Evolutionary conservation across 37 sponge, comb jelly and placozoan genomes (phyloP).

Genomic region (Axinella damicornis): DNA sequence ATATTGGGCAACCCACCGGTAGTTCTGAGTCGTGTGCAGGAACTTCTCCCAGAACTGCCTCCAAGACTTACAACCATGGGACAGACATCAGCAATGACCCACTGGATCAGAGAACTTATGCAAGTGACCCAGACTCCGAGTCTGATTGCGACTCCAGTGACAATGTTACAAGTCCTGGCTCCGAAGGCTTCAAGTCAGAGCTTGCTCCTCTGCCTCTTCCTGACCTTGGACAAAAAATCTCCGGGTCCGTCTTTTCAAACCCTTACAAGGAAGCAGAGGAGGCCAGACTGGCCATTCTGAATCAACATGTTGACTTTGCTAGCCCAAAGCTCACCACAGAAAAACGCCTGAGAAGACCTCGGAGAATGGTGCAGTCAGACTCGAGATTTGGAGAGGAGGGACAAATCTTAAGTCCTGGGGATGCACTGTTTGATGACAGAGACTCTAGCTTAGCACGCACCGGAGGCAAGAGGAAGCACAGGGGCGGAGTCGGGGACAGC

Average conservation of each 20-base stretch:
- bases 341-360: background rate
- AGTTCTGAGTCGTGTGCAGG: too few species aligned
- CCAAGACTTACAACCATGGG: too few species aligned
- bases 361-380: background rate
- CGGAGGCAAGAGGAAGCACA: conserved; percentile 2
- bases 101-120: background rate
- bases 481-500: conserved; percentile 41
- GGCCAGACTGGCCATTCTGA: conserved; percentile 47
- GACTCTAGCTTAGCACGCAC: background rate
- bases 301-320: conserved; percentile 51
- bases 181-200: background rate
- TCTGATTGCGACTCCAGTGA: too few species aligned
- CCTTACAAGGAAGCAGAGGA: conserved; percentile 68
- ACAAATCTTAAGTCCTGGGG: too few species aligned
- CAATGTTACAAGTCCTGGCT: background rate
- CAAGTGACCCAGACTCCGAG: conserved; percentile 12
- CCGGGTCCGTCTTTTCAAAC: conserved; percentile 63
- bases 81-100: conserved; percentile 21
- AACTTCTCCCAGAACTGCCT: too few species aligned
- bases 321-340: background rate
- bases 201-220: conserved; percentile 50
- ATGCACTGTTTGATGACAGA: conserved; percentile 9
- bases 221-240: conserved; percentile 9
- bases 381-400: background rate
- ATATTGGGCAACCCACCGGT: too few species aligned